Evolutionary conservation across 2,113 vertebrate species (phyloP).

Genomic region (Campylorhamphus procurvoides): DNA sequence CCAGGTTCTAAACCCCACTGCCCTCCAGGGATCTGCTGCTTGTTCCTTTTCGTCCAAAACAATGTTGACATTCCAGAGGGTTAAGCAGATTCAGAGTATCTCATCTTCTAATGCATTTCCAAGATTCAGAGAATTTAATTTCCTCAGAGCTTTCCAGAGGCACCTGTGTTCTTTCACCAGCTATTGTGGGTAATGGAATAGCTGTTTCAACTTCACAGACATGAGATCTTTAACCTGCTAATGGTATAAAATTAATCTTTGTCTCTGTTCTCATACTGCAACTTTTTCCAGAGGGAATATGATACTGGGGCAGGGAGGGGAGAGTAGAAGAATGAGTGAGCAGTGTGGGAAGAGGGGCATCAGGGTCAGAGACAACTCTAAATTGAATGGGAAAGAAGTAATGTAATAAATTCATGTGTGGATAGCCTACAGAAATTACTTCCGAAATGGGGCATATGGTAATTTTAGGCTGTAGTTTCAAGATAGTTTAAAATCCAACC

Average conservation of each 20-base stretch:
- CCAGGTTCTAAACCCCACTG: neutral
- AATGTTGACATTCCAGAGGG: neutral
- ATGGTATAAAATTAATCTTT: neutral
- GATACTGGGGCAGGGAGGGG: neutral
- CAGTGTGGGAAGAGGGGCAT: neutral
- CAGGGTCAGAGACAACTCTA: neutral
- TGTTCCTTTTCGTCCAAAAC: neutral
- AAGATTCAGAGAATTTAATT: neutral
- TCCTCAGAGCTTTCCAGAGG: neutral
- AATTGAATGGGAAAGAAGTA: neutral
- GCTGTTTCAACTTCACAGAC: neutral
- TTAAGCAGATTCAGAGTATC: neutral
- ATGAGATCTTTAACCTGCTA: neutral
- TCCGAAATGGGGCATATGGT: neutral
- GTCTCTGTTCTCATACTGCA: neutral
- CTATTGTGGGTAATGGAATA: neutral
- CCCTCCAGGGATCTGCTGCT: neutral
- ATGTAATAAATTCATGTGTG: neutral
- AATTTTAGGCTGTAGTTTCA: neutral
- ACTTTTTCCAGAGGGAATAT: neutral
- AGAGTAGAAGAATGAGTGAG: neutral
- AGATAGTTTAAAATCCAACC: neutral
- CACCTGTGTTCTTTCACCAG: neutral
- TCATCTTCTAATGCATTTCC: neutral
- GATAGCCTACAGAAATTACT: neutral